Conservation (phyloP, 2,113 vertebrate genomes). For the Carassius carassius region DNA sequence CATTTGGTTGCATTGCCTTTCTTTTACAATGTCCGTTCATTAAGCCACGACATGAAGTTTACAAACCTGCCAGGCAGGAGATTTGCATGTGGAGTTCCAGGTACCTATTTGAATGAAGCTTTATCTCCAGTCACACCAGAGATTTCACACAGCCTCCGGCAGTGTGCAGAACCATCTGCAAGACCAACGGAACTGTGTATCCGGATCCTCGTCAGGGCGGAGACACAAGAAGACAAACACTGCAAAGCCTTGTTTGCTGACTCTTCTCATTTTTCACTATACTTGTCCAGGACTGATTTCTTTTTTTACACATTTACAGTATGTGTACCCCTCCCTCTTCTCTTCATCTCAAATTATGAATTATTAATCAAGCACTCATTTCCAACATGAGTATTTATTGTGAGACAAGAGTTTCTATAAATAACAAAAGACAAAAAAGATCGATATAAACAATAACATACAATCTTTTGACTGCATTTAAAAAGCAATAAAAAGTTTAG, state of each 20-base stretch:
- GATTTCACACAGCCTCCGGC: constrained; percentile 65
- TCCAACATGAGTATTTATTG: neutral
- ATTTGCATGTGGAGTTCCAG: constrained; percentile 75
- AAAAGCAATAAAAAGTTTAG: neutral
- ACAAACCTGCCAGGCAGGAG: constrained; percentile 41
- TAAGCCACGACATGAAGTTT: constrained; percentile 31
- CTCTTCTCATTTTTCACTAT: constrained; percentile 32
- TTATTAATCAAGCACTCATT: neutral
- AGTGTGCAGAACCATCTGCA: constrained; percentile 32
- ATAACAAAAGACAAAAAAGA: neutral
- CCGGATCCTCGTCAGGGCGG: constrained; percentile 58
- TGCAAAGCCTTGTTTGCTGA: constrained; percentile 30
- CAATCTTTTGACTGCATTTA: neutral
- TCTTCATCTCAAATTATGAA: neutral
- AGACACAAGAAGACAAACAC: constrained; percentile 53
- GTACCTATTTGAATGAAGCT: constrained; percentile 69
- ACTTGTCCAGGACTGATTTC: neutral
- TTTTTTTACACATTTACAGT: constrained; percentile 22
- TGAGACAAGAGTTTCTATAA: constrained; percentile 8
- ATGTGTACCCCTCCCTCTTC: neutral
- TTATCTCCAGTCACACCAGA: constrained; percentile 58
- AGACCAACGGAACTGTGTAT: constrained; percentile 55
- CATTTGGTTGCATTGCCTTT: neutral
- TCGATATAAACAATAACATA: neutral
- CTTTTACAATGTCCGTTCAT: neutral